A percentile compares a stretch with the other conserved stretches of the same genome.
Evolutionary conservation across 2,113 vertebrate genomes (phyloP).

Genomic region (Speoplatyrhinus poulsoni): DNA sequence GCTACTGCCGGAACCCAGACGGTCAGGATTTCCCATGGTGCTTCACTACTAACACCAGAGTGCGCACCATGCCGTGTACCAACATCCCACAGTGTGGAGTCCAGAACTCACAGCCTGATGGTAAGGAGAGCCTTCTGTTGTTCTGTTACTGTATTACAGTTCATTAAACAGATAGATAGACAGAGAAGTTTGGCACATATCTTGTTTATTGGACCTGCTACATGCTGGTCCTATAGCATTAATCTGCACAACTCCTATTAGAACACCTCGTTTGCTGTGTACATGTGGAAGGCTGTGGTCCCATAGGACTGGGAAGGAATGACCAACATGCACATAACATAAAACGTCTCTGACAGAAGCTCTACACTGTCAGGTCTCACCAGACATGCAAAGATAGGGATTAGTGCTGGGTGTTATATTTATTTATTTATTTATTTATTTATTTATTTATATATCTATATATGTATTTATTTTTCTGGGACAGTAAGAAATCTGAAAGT

Average conservation of each 20-base stretch:
- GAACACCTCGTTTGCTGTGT: conserved; percentile 26
- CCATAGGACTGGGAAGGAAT: conserved; percentile 59
- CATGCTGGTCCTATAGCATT: neutral
- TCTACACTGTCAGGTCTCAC: conserved; percentile 41
- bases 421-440: too few species aligned
- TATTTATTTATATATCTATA: neutral
- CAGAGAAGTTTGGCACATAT: too few species aligned
- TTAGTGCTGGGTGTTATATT: conserved; percentile 32
- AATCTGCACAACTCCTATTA: conserved; percentile 26
- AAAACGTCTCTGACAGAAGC: conserved; percentile 62
- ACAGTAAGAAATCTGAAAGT: conserved; percentile 38
- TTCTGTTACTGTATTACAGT: too few species aligned
- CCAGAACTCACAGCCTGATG: conserved; percentile 52
- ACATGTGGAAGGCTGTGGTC: conserved; percentile 33
- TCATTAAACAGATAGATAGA: too few species aligned
- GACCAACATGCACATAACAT: conserved; percentile 42
- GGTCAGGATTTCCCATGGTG: conserved; percentile 96
- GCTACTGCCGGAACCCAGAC: conserved; percentile 97
- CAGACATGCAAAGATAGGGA: conserved; percentile 45
- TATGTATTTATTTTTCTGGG: conserved; percentile 20
- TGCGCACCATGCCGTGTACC: conserved; percentile 88
- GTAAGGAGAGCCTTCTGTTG: conserved; percentile 46
- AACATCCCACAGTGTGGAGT: conserved; percentile 89
- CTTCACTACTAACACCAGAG: conserved; percentile 92
- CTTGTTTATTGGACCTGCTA: neutral